phyloP scores from a whole-genome alignment of 2,113 vertebrate species.

The Clarias gariepinus region DNA sequence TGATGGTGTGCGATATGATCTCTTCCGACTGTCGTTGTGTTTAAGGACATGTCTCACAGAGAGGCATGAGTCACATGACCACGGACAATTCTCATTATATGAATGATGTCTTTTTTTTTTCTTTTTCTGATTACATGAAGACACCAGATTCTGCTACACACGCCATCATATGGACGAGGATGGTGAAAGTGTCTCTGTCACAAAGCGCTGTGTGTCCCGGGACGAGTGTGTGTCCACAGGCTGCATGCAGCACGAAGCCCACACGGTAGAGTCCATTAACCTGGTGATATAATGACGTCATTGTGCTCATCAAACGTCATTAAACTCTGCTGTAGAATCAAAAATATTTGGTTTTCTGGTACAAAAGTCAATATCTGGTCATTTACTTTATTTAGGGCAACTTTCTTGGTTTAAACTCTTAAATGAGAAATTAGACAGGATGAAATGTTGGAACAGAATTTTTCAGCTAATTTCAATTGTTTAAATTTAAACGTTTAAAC shows the following conservation, averaged over 20 bases:
- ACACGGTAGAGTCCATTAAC: slow-evolving; percentile 70
- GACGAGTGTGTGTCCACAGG: slow-evolving; percentile 80
- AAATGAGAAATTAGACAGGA: too few relatives aligned
- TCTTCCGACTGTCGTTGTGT: neutral
- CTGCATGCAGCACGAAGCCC: slow-evolving; percentile 72
- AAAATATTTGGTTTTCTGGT: neutral
- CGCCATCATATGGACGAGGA: slow-evolving; percentile 79
- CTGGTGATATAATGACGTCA: neutral
- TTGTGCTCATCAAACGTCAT: neutral
- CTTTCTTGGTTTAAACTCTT: too few relatives aligned
- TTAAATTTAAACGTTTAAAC: too few relatives aligned
- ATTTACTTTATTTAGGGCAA: neutral
- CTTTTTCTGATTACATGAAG: slow-evolving; percentile 60
- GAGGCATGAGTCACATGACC: too few relatives aligned
- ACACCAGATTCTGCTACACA: slow-evolving; percentile 82
- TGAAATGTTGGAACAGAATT: neutral
- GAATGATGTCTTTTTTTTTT: neutral
- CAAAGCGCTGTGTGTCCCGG: slow-evolving; percentile 80
- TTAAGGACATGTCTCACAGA: neutral
- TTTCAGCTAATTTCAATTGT: neutral
- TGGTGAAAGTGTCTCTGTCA: slow-evolving; percentile 83
- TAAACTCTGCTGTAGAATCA: neutral
- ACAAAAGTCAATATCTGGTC: neutral
- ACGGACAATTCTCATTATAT: neutral
- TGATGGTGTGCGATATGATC: neutral